Conservation (phyloP, 2,888 invertebrate genomes). For the Cecidostiba fungosa region DNA sequence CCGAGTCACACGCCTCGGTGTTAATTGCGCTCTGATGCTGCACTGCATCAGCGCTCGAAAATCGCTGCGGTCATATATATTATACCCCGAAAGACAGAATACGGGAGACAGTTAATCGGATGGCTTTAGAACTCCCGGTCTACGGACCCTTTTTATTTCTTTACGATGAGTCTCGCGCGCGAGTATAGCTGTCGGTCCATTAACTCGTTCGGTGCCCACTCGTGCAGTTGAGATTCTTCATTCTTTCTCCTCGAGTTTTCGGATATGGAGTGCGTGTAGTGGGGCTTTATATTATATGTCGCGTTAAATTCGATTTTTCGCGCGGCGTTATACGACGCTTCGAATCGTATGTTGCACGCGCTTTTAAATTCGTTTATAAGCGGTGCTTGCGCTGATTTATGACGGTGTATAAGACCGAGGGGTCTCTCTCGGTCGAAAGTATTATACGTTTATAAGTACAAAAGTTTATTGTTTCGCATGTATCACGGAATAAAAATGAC, state of each 20-base stretch:
- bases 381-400: constrained; percentile 33
- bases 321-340: constrained; percentile 54
- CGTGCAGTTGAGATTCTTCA: constrained; percentile 18
- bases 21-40: constrained; percentile 46
- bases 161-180: constrained; percentile 27
- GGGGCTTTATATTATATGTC: constrained; percentile 19
- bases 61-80: neutral
- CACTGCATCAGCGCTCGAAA: neutral
- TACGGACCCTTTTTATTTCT: constrained; percentile 49
- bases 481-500: neutral
- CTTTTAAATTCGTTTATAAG: constrained; percentile 34
- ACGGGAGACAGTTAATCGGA: constrained; percentile 40
- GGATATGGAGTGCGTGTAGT: neutral
- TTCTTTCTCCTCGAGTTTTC: neutral
- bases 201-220: constrained; percentile 30
- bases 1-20: constrained; percentile 33
- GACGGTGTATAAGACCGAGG: neutral
- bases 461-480: neutral
- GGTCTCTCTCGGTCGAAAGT: neutral
- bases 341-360: neutral
- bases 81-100: neutral
- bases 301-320: constrained; percentile 58
- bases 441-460: neutral
- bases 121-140: constrained; percentile 4
- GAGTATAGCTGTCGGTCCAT: constrained; percentile 32